Evolutionary conservation across 1,140 invertebrate genomes (phyloP).

Genomic region (Gyrodactylus salaris): DNA sequence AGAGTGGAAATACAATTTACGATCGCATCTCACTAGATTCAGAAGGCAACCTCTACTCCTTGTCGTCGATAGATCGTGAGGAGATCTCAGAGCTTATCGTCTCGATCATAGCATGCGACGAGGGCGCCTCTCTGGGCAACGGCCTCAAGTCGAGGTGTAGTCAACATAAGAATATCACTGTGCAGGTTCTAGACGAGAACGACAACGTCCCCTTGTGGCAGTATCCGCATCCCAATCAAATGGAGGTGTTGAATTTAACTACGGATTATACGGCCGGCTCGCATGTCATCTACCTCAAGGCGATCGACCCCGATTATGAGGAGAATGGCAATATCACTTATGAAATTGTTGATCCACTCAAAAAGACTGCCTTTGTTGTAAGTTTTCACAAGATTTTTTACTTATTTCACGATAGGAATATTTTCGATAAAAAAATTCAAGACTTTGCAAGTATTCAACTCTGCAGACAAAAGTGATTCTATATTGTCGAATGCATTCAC

Average conservation of each 20-base stretch:
- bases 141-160: background rate
- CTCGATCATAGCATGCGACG: background rate
- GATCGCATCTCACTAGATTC: background rate
- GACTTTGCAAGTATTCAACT: too few species aligned
- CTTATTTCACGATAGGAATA: too few species aligned
- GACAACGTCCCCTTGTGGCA: background rate
- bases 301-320: background rate
- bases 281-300: background rate
- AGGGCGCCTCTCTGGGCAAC: background rate
- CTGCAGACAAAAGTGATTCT: too few species aligned
- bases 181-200: background rate
- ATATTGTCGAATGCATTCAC: too few species aligned
- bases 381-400: background rate
- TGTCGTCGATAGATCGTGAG: background rate
- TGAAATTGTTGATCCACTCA: background rate
- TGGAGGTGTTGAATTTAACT: background rate
- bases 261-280: background rate
- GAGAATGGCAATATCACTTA: background rate
- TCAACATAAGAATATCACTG: background rate
- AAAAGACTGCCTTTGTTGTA: background rate
- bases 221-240: background rate
- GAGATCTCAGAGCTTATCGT: background rate
- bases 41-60: background rate
- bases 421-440: too few species aligned
- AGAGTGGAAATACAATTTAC: background rate